Evolutionary conservation across 2,797 vertebrate species (phyloP).

Genomic region (Onychomys arenicola): DNA sequence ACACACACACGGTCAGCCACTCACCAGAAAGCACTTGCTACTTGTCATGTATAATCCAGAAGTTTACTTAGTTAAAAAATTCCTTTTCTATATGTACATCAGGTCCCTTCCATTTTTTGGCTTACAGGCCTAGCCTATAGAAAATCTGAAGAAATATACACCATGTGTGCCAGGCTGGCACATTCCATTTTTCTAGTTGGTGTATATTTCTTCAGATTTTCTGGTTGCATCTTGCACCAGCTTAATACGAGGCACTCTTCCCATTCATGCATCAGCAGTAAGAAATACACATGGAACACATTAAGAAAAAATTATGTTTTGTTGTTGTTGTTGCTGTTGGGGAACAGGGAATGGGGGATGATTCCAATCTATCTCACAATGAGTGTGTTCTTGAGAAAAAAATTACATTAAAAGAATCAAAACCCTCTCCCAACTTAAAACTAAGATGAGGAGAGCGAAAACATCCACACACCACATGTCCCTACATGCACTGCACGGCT

Average conservation of each 20-base stretch:
- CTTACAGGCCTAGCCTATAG: not conserved
- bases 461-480: not conserved
- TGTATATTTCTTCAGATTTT: constrained; percentile 14
- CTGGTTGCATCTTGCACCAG: not conserved
- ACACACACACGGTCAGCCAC: not conserved
- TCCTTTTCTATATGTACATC: not conserved
- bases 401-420: constrained; percentile 36
- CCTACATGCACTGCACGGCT: constrained; percentile 50
- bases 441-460: constrained; percentile 30
- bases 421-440: not conserved
- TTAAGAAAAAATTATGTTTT: not conserved
- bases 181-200: too few relatives aligned
- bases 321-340: not conserved
- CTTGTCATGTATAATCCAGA: not conserved
- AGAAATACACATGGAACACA: not conserved
- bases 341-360: not conserved
- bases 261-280: not conserved
- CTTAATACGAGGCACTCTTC: not conserved
- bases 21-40: not conserved
- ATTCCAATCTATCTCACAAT: not conserved
- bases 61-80: not conserved
- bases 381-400: not conserved
- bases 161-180: not conserved
- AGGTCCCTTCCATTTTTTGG: not conserved
- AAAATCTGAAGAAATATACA: too few relatives aligned